Conservation (phyloP, 2,888 invertebrate genomes). For the Protodeltote pygarga region DNA sequence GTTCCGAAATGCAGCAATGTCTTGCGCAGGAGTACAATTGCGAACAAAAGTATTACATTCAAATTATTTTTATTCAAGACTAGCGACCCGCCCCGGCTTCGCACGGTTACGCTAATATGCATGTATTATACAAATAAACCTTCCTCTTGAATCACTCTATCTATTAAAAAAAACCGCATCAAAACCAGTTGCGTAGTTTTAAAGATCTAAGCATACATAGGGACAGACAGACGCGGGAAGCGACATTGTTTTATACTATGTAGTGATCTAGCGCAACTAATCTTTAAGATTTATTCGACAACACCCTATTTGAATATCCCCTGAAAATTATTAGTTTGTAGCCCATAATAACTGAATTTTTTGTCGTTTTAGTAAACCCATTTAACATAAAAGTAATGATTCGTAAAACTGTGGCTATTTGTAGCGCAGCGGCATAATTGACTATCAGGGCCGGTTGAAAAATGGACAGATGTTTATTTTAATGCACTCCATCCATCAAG, state of each 20-base stretch:
- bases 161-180: too few species aligned
- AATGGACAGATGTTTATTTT: conserved; percentile 68
- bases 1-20: not conserved
- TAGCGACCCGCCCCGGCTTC: too few species aligned
- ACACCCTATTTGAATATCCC: conserved; percentile 19
- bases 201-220: too few species aligned
- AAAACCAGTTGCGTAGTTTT: too few species aligned
- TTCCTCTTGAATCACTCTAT: too few species aligned
- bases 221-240: too few species aligned
- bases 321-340: conserved; percentile 33
- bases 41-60: too few species aligned
- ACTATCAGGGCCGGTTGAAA: conserved; percentile 62
- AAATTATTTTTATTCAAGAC: too few species aligned
- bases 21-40: not conserved
- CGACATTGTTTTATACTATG: too few species aligned
- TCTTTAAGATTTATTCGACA: conserved; percentile 32
- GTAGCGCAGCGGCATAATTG: conserved; percentile 60
- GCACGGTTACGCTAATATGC: too few species aligned
- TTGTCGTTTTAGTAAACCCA: conserved; percentile 32
- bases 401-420: conserved; percentile 59
- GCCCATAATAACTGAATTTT: conserved; percentile 19
- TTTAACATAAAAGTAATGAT: conserved; percentile 52
- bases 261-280: conserved; percentile 4
- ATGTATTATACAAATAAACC: too few species aligned
- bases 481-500: conserved; percentile 65